phyloP scores from a whole-genome alignment of 35 echinoderm and acorn worm genomes.

The Apostichopus japonicus region DNA sequence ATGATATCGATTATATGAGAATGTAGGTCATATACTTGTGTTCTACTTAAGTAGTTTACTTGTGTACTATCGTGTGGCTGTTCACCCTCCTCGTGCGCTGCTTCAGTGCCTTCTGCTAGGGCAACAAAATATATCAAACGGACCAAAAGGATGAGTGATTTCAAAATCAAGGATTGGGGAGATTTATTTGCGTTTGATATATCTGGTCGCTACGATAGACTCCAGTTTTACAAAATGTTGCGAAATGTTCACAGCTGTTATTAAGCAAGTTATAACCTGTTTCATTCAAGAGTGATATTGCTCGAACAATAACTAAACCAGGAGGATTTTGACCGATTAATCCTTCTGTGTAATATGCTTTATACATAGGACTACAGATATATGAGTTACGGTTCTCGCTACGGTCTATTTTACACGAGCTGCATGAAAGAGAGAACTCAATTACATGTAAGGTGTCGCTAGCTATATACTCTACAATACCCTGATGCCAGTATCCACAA shows the following conservation, averaged over 20 bases:
- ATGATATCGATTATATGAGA: no score
- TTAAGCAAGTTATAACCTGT: background rate
- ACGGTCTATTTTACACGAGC: no score
- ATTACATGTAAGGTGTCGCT: background rate
- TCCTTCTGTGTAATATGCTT: background rate
- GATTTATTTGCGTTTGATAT: no score
- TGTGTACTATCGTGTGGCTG: no score
- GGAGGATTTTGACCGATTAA: background rate
- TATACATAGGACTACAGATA: background rate
- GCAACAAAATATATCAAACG: no score
- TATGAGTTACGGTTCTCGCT: no score
- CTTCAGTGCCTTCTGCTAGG: no score
- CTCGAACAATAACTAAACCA: background rate
- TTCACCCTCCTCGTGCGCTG: no score
- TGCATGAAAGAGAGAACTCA: background rate
- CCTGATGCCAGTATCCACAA: conserved; percentile 59
- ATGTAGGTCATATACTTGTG: no score
- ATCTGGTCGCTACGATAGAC: background rate
- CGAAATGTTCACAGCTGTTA: conserved; percentile 17
- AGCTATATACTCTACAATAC: conserved; percentile 9
- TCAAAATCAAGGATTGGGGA: no score
- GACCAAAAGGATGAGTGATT: no score
- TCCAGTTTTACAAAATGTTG: conserved; percentile 5
- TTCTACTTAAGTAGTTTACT: no score
- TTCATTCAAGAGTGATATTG: background rate